Conservation (phyloP, 2,888 invertebrate genomes). For the Mythimna pallens region DNA sequence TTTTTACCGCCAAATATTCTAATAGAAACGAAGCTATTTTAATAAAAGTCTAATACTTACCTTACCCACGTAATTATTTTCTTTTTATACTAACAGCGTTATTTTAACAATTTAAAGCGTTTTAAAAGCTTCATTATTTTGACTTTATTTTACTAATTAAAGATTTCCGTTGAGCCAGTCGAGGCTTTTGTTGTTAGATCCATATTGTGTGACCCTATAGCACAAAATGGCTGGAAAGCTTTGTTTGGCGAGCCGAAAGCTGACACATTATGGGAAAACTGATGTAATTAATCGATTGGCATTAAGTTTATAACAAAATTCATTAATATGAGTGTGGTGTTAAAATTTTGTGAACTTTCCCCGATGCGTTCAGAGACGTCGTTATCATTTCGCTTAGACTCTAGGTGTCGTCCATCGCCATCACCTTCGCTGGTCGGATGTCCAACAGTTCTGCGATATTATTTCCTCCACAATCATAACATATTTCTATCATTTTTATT, state of each 20-base stretch:
- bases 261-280: constrained; percentile 81
- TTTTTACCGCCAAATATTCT: constrained; percentile 62
- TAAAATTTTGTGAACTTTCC: constrained; percentile 70
- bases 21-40: constrained; percentile 59
- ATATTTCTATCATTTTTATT: constrained; percentile 18
- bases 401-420: constrained; percentile 84
- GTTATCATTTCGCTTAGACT: constrained; percentile 82
- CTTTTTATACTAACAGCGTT: constrained; percentile 81
- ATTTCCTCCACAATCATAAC: constrained; percentile 6
- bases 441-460: constrained; percentile 64
- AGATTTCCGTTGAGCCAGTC: constrained; percentile 64
- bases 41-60: constrained; percentile 52
- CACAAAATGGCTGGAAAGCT: constrained; percentile 67
- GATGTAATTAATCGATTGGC: constrained; percentile 66
- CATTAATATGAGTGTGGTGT: constrained; percentile 31
- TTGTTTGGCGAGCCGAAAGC: constrained; percentile 79
- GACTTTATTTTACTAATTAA: constrained; percentile 58
- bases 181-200: constrained; percentile 74
- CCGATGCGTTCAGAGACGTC: constrained; percentile 78
- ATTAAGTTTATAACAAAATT: constrained; percentile 63
- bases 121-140: constrained; percentile 67
- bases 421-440: constrained; percentile 76
- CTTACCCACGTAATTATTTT: constrained; percentile 53
- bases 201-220: constrained; percentile 65
- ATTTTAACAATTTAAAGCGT: constrained; percentile 74